These are phyloP conservation scores for Malurus leucopterus DNA, from an alignment of 2,797 vertebrate genomes.

Conservation along the genomic window DNA sequence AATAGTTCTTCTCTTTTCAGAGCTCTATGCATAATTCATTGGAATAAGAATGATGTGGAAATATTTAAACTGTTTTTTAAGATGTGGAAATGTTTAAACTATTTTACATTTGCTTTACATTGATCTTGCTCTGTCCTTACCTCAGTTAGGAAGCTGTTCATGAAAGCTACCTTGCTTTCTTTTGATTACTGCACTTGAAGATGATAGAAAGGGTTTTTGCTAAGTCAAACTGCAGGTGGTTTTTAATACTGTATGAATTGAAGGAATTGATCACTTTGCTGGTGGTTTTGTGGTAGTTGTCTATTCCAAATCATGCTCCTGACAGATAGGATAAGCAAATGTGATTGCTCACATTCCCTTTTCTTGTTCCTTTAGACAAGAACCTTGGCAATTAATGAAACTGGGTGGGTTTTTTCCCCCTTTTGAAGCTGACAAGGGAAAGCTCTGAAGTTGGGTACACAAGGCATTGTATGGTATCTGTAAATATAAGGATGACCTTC, in stretches of 20 bases:
- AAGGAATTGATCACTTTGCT: background rate
- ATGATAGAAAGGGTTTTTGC: background rate
- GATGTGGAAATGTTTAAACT: slow-evolving; percentile 7
- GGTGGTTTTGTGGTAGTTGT: background rate
- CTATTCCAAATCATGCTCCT: slow-evolving; percentile 7
- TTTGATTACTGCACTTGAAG: background rate
- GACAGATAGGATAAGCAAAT: slow-evolving; percentile 2
- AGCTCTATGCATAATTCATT: background rate
- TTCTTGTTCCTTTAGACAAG: slow-evolving; percentile 11
- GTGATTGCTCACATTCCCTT: background rate
- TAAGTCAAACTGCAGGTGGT: background rate
- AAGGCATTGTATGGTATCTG: slow-evolving; percentile 39
- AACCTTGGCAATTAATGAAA: slow-evolving; percentile 16
- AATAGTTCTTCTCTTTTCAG: slow-evolving; percentile 37
- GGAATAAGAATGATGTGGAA: slow-evolving; percentile 19
- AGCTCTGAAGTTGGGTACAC: slow-evolving; percentile 23
- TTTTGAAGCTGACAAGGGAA: slow-evolving; percentile 22
- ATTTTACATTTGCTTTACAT: background rate
- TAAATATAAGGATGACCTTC: slow-evolving; percentile 45
- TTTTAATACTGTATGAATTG: background rate
- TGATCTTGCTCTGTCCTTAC: background rate
- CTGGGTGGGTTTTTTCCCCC: background rate
- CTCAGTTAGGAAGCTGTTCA: background rate
- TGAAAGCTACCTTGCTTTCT: background rate
- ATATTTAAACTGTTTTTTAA: background rate